These are phyloP conservation scores for Ennomos erosarius DNA, from an alignment of 2,888 invertebrate genomes.

Conservation along the genomic window DNA sequence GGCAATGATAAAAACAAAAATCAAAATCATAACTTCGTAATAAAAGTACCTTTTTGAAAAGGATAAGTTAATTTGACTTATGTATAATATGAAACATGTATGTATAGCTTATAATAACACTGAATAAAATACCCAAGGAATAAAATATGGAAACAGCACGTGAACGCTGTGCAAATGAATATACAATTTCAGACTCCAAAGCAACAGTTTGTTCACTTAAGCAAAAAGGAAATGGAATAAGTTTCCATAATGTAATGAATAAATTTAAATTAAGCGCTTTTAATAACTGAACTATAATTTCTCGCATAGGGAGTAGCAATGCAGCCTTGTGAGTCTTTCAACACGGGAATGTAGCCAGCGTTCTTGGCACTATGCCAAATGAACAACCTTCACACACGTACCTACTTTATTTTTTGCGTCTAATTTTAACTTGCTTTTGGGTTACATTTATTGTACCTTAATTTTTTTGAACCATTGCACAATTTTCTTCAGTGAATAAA, in stretches of 20 bases:
- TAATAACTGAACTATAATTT: background rate
- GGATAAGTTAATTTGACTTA: too few species aligned
- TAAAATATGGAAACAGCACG: constrained; percentile 4
- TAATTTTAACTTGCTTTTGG: too few species aligned
- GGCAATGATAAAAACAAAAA: constrained; percentile 1
- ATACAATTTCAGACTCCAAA: constrained; percentile 14
- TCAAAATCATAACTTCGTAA: too few species aligned
- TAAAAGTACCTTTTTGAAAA: too few species aligned
- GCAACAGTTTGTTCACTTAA: constrained; percentile 21
- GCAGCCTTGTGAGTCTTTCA: background rate
- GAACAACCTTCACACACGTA: background rate
- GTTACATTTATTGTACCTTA: too few species aligned
- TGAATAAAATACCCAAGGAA: too few species aligned
- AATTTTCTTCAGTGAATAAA: too few species aligned
- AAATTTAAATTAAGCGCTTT: constrained; percentile 3
- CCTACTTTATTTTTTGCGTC: constrained; percentile 9
- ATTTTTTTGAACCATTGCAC: too few species aligned
- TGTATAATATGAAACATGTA: too few species aligned
- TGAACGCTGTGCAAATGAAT: constrained; percentile 13
- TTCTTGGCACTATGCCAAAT: constrained; percentile 10
- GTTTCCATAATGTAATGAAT: constrained; percentile 15
- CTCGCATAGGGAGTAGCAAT: background rate
- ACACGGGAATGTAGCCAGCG: background rate
- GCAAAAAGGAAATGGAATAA: constrained; percentile 20
- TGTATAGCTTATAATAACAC: too few species aligned